Evolutionary conservation across 2,888 invertebrate genomes (phyloP).

Genomic region (Scotopteryx bipunctaria): DNA sequence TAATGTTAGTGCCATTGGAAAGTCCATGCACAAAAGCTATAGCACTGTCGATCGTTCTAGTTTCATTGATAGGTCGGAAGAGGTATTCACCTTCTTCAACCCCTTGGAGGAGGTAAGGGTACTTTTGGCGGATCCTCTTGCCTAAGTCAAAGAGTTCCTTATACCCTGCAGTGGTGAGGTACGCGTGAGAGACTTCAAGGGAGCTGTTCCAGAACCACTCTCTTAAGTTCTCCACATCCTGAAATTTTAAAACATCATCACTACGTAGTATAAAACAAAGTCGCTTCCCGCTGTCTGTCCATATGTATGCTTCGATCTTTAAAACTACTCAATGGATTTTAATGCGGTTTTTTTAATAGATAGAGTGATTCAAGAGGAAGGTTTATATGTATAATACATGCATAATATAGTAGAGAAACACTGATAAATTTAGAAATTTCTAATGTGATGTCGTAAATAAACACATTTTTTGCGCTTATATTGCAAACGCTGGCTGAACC

Average conservation of each 20-base stretch:
- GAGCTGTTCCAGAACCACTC: conserved; percentile 87
- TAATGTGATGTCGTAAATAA: too few species aligned
- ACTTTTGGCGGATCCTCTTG: conserved; percentile 56
- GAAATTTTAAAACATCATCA: conserved; percentile 26
- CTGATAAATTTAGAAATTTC: too few species aligned
- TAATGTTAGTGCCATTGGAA: conserved; percentile 51
- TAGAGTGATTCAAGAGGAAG: too few species aligned
- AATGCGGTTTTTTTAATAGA: too few species aligned
- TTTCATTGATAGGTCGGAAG: conserved; percentile 85
- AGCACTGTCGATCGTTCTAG: conserved; percentile 84
- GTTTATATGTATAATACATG: too few species aligned
- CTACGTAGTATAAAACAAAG: not conserved
- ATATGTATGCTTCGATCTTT: too few species aligned
- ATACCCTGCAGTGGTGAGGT: conserved; percentile 83
- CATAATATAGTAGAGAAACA: too few species aligned
- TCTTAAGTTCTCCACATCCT: conserved; percentile 86
- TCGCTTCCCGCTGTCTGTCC: too few species aligned
- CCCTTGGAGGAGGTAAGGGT: conserved; percentile 68
- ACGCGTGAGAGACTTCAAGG: conserved; percentile 79
- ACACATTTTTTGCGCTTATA: too few species aligned
- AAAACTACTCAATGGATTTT: too few species aligned
- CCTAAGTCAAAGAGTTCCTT: conserved; percentile 87
- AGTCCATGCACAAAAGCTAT: conserved; percentile 84
- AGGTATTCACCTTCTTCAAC: conserved; percentile 72
- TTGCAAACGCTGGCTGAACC: too few species aligned